Evolutionary conservation across 2,113 vertebrate species (phyloP), one percentile per base, ranked within the genome.

Genomic region (Cyanoramphus novaezelandiae): DNA sequence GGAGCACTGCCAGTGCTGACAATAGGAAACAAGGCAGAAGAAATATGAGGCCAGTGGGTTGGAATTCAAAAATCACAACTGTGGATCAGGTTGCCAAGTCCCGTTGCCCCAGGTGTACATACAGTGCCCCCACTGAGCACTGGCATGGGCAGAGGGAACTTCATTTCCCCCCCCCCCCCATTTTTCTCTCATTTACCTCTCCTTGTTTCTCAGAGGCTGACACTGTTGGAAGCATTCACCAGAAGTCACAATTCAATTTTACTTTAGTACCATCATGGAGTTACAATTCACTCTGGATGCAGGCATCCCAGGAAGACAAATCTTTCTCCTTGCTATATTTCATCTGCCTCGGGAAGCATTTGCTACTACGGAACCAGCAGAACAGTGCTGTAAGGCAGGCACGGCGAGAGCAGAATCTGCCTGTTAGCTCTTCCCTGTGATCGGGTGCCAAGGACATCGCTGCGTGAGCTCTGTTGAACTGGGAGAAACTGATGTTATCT

Each of bases 11-110:
- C 98, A 98, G 96, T 90, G 98, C 97, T 98, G 98, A 98, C 98
- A 98, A 97, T 97, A 96, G 96, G 98, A 98, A 98, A 98, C 97
- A 98, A 98, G 98, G 98, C 97, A 97, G 96, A 98, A 98, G 98
- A 98, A 98, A 97, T 97, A 97, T 96, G 97, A 98, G 97, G 97
- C 97, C 97, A 97, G 96, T 97, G 97, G 98, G 97, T 97, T 96
- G 98, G 98, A 98, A 98, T 98, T 98, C 97, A 97, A 97, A 97
- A 98, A 96, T 98, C 98, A 98, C 98, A 98, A 98, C 98, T 98
- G 98, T 98, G 98, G 97, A 86, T 97, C 78, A 44, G 83, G 92
- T 46, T 97, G 98, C 98, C 98, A 98, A 98, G 95, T 95, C 96
- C 82, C 41, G 29, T 57, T 93, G 89, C 95, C 96, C 97, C 97